Conservation (phyloP, 2,113 vertebrate genomes). For the Brachypodius melanocephalos region DNA sequence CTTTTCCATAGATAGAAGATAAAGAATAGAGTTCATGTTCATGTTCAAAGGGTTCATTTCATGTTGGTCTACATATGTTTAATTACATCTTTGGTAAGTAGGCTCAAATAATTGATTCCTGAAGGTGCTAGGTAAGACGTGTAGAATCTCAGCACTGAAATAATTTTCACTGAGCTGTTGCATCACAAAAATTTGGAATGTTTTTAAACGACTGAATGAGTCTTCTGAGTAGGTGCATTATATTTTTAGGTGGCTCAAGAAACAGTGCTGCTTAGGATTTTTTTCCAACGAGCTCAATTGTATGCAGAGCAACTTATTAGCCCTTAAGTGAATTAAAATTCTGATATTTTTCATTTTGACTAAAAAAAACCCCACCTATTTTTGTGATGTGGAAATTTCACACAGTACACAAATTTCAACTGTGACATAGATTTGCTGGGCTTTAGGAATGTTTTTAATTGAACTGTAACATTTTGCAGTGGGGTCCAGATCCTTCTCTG, state of each 20-base stretch:
- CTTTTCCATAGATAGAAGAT: not conserved
- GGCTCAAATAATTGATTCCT: not conserved
- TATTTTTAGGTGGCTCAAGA: not conserved
- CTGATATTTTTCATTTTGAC: not conserved
- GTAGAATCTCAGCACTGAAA: not conserved
- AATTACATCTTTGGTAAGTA: not conserved
- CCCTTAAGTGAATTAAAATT: not conserved
- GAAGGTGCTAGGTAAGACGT: not conserved
- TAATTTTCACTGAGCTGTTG: not conserved
- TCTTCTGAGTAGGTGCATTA: not conserved
- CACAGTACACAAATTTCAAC: not conserved
- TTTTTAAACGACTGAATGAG: not conserved
- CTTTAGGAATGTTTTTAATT: not conserved
- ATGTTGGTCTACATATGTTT: not conserved
- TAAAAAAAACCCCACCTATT: too few species aligned
- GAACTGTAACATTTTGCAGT: not conserved
- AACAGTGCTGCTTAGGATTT: not conserved
- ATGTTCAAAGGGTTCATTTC: not conserved
- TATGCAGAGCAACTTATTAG: not conserved
- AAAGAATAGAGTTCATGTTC: not conserved
- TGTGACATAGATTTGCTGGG: rapidly evolving
- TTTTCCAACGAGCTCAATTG: not conserved
- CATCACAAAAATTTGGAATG: not conserved
- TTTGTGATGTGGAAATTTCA: not conserved
- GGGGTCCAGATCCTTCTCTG: not conserved